phyloP scores from a whole-genome alignment of 2,113 vertebrate genomes.

The Pleuronectes platessa region DNA sequence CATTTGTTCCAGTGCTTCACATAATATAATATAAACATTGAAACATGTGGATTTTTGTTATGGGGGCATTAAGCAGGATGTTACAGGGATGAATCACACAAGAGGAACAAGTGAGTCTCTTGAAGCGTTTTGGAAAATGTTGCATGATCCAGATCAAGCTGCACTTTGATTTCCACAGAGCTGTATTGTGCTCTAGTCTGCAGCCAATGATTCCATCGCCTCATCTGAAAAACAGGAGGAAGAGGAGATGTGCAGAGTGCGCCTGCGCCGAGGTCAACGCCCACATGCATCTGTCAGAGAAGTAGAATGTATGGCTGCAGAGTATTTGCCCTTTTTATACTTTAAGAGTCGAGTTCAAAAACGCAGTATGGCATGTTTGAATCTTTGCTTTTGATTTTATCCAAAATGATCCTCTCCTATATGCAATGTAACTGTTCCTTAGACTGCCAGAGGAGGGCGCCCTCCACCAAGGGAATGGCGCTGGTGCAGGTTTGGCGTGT shows the following conservation, averaged over 20 bases:
- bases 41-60: too few relatives aligned
- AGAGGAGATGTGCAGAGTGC: not conserved
- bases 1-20: too few relatives aligned
- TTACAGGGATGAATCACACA: too few relatives aligned
- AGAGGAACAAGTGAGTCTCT: too few relatives aligned
- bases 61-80: too few relatives aligned
- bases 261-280: slow-evolving; percentile 32
- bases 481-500: slow-evolving; percentile 10
- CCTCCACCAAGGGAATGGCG: slow-evolving; percentile 18
- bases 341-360: not conserved
- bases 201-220: not conserved
- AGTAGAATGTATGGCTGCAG: too few relatives aligned
- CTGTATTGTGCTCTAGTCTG: not conserved
- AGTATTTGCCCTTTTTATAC: not conserved
- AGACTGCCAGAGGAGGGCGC: slow-evolving; percentile 51
- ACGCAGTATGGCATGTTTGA: not conserved
- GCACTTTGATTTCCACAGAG: not conserved
- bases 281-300: not conserved
- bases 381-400: not conserved
- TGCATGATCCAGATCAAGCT: too few relatives aligned
- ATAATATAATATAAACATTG: too few relatives aligned
- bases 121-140: too few relatives aligned
- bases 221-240: not conserved
- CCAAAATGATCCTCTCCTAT: not conserved
- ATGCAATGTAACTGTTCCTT: not conserved